Evolutionary conservation across 2,888 invertebrate species (phyloP).

Genomic region (Plagodis pulveraria): DNA sequence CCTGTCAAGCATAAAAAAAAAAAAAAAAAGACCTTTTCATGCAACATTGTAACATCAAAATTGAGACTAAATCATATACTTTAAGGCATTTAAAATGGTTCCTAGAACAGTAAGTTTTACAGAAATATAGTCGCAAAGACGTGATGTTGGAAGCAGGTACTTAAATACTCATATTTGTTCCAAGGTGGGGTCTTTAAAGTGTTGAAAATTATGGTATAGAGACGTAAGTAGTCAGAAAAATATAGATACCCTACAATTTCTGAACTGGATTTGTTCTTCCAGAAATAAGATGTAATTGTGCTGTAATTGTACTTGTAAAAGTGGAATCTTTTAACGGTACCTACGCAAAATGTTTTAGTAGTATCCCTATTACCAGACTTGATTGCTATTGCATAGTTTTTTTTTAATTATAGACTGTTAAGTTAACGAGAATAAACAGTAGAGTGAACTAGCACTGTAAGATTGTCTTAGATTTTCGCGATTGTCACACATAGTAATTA

Average conservation of each 20-base stretch:
- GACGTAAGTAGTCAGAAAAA: slow-evolving; percentile 44
- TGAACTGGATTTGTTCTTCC: slow-evolving; percentile 20
- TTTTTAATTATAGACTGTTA: too few species aligned
- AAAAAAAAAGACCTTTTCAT: too few species aligned
- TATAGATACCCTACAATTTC: slow-evolving; percentile 31
- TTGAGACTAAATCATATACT: too few species aligned
- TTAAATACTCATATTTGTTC: slow-evolving; percentile 27
- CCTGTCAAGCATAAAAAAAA: too few species aligned
- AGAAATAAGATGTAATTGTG: slow-evolving; percentile 24
- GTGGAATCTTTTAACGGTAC: slow-evolving; percentile 8
- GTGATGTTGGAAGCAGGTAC: slow-evolving; percentile 15
- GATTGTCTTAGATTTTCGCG: too few species aligned
- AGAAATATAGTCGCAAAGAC: slow-evolving; percentile 41
- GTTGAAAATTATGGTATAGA: slow-evolving; percentile 47
- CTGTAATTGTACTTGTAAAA: slow-evolving; percentile 12
- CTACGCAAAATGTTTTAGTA: background rate
- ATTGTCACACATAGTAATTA: too few species aligned
- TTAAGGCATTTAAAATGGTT: slow-evolving; percentile 1
- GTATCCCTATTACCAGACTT: too few species aligned
- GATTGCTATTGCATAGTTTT: too few species aligned
- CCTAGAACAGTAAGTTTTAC: slow-evolving; percentile 22
- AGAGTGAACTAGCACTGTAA: too few species aligned
- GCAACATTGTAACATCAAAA: too few species aligned
- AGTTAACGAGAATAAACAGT: too few species aligned
- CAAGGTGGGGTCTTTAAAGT: slow-evolving; percentile 34